Evolutionary conservation across 2,113 vertebrate genomes (phyloP), one percentile per base, ranked within the genome.

Genomic region (Cheilinus undulatus): DNA sequence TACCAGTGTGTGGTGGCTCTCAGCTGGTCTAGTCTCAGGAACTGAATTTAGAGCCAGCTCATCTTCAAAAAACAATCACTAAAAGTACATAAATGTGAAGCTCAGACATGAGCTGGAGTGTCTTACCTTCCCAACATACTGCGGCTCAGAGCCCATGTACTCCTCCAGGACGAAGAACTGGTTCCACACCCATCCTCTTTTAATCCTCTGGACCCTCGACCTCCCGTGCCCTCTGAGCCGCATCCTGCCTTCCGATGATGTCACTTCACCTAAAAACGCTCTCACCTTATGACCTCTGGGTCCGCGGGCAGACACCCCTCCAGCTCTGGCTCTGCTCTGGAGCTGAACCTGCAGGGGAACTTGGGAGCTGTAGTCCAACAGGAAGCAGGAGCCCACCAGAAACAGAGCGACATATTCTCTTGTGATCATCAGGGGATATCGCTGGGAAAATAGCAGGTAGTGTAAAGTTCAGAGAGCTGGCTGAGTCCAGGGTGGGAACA

Each of bases 101-200:
- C 9, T 32, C 2, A 32, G 30, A 32, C 3, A 32, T 32, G 40
- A 43, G 7, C 40, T n/a, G 40, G 8, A n/a, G 4, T 6, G n/a
- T 3, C 73, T 94, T 96, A 99, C 97, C 96, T 99, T 99, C 87
- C 97, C 96, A 70, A 99, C 94, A 58, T 98, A 98, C 72, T 98
- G 96, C 40, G 96, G 96, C 70, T 97, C 97, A 6, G 96, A 95
- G 26, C 96, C 97, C 96, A 97, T 97, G 84, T 99, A 98, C 74
- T 99, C 96, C 83, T 98, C 97, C 92, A 99, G 94, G 50, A 98
- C 96, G 82, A 99, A 99, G 91, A 99, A 98, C 0, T 98, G 96
- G 91, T 99, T 98, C 97, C 97, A 98, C 60, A 98, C 96, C 97
- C 97, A 99, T 85, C 97, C 97, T 88, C 97, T 92, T 76, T 96